These are phyloP conservation scores for Cygnus olor DNA, from an alignment of 2,797 vertebrate genomes.

Conservation along the genomic window DNA sequence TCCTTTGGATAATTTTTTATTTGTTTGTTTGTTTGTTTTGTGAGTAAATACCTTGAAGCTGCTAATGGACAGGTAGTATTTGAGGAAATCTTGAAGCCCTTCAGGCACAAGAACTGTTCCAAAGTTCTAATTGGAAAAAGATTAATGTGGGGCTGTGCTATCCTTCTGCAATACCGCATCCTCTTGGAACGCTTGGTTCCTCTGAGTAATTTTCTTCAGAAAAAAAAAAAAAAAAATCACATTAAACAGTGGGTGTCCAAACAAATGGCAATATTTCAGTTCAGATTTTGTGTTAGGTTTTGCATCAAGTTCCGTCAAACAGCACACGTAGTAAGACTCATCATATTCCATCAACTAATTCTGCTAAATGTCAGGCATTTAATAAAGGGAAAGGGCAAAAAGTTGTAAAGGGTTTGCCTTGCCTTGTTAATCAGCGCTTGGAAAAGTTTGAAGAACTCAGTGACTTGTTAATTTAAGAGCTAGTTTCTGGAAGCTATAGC, in stretches of 20 bases:
- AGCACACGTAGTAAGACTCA: conserved; percentile 69
- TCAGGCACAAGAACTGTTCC: conserved; percentile 20
- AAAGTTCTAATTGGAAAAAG: conserved; percentile 76
- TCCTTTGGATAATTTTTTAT: not conserved
- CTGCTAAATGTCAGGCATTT: conserved; percentile 81
- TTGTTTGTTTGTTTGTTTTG: not conserved
- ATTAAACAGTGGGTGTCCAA: conserved; percentile 69
- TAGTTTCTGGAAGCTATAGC: conserved; percentile 40
- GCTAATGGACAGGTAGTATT: conserved; percentile 3
- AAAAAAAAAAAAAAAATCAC: conserved; percentile 43
- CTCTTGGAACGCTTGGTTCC: conserved; percentile 56
- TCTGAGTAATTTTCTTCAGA: conserved; percentile 67
- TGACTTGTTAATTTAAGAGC: conserved; percentile 63
- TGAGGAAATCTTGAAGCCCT: conserved; percentile 24
- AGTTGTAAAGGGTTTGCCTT: conserved; percentile 75
- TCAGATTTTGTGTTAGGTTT: conserved; percentile 72
- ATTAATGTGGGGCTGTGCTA: conserved; percentile 70
- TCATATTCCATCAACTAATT: conserved; percentile 76
- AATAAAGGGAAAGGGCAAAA: conserved; percentile 82
- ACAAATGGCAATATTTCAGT: conserved; percentile 69
- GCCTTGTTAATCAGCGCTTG: conserved; percentile 70
- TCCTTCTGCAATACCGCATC: conserved; percentile 59
- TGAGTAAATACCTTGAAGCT: conserved; percentile 13
- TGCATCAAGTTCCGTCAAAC: conserved; percentile 72
- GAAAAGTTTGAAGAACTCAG: conserved; percentile 67